Base-by-base conservation (phyloP, 2,113 vertebrate genomes). In the Lamprologus ornatipinnis region DNA sequence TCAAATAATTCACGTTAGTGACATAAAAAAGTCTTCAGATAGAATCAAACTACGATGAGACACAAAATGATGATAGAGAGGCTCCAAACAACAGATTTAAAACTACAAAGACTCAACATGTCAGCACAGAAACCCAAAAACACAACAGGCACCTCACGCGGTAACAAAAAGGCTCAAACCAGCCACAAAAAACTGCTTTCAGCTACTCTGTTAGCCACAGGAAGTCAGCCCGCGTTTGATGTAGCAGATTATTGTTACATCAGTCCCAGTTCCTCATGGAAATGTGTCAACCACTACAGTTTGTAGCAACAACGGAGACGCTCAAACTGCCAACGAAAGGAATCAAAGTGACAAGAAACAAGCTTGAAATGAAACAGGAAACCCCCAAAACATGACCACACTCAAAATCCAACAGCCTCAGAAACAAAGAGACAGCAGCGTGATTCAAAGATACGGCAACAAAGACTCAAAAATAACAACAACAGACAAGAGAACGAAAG, bases 401-500 rank as follows among this genome's bases (percentile, higher is more conserved):
- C 11, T 68, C 63, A 68, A 40, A 37, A 40, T 68, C 19, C 31
- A 68, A 40, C 19, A 8, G 60, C 0, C 0, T 68, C 17, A 5
- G 33, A 37, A 45, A 73, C 68, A 45, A 45, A 45, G 5, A 73
- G 21, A 73, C 21, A 45, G 11, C 65, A 26, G 1, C 5, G 37
- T 23, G n/a, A 70, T 15, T 23, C 35, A 70, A 70, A 23, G 60
- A 65, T 4, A 10, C 7, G 3, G 21, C 65, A 42, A 23, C 65
- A 42, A 70, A 42, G 65, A 23, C 19, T 68, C n/a, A 70, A 9
- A 42, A 70, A 70, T 45, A 42, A 42, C 37, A 70, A 70, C 65
- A 68, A 23, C 60, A 40, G 63, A 40, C 35, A 9, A 40, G 58
- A 63, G 28, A 33, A 33, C 2, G 4, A 35, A 65, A 35, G 60